Evolutionary conservation across 1,140 invertebrate species (phyloP).

Genomic region (Cyrtorhinus lividipennis): DNA sequence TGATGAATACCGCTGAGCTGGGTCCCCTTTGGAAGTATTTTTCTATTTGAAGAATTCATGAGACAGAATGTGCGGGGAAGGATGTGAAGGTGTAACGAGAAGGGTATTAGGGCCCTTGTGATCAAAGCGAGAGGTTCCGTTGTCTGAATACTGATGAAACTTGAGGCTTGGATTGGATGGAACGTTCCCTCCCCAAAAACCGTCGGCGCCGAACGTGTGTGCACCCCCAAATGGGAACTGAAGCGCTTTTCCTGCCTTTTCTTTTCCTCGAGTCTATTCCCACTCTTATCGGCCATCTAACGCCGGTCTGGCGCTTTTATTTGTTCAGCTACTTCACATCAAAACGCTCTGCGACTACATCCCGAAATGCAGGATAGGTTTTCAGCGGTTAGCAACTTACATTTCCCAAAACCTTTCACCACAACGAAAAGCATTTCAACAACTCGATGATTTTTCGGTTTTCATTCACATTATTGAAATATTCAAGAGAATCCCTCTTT

Average conservation of each 20-base stretch:
- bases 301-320: not conserved
- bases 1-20: too few relatives aligned
- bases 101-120: conserved; percentile 11
- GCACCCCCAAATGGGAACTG: not conserved
- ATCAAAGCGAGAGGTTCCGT: conserved; percentile 38
- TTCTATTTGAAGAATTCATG: conserved; percentile 14
- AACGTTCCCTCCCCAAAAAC: not conserved
- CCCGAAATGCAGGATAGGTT: too few relatives aligned
- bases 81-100: conserved; percentile 12
- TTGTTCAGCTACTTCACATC: not conserved
- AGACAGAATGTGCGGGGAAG: too few relatives aligned
- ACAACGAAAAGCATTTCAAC: too few relatives aligned
- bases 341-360: too few relatives aligned
- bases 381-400: too few relatives aligned
- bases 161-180: conserved; percentile 23
- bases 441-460: too few relatives aligned
- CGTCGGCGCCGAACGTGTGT: not conserved
- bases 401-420: too few relatives aligned
- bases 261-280: not conserved
- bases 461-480: too few relatives aligned
- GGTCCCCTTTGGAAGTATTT: not conserved
- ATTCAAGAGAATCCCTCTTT: too few relatives aligned
- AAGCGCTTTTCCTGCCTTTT: not conserved
- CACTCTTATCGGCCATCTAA: not conserved
- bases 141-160: conserved; percentile 37